A percentile compares a stretch with the other conserved stretches of the same genome.
Conservation (phyloP, 37 sponge, comb jelly and placozoan genomes). For the Geodia barretti region DNA sequence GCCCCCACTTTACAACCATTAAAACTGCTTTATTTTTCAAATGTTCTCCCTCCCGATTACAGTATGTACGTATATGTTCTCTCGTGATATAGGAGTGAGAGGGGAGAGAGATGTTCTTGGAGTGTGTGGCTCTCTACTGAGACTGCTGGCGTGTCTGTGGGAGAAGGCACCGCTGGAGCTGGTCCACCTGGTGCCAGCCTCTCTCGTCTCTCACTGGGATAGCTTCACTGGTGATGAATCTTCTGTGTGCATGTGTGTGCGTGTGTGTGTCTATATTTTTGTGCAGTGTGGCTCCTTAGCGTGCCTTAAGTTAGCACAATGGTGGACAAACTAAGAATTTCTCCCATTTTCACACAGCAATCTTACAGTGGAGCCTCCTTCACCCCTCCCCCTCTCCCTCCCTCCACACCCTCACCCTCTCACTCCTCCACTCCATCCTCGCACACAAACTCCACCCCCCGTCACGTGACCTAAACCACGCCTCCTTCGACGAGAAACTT, state of each 20-base stretch:
- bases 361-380: not conserved
- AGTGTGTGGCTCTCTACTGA: too few species aligned
- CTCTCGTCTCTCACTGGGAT: slow-evolving; percentile 41
- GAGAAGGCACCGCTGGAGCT: not conserved
- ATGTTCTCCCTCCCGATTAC: too few species aligned
- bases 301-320: not conserved
- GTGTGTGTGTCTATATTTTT: too few species aligned
- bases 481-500: not conserved
- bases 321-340: not conserved
- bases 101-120: too few species aligned
- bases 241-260: too few species aligned
- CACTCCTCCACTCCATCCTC: slow-evolving; percentile 9
- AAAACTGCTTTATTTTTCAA: too few species aligned
- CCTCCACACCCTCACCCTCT: not conserved
- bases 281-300: not conserved
- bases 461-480: not conserved
- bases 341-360: not conserved
- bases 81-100: too few species aligned
- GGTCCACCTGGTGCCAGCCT: slow-evolving; percentile 23
- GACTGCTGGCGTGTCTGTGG: not conserved
- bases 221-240: slow-evolving; percentile 49
- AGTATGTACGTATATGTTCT: too few species aligned
- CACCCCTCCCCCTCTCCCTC: not conserved
- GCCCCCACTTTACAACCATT: too few species aligned
- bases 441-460: not conserved